These are phyloP conservation scores for Phasia obesa DNA, from an alignment of 2,888 invertebrate species.

Conservation along the genomic window DNA sequence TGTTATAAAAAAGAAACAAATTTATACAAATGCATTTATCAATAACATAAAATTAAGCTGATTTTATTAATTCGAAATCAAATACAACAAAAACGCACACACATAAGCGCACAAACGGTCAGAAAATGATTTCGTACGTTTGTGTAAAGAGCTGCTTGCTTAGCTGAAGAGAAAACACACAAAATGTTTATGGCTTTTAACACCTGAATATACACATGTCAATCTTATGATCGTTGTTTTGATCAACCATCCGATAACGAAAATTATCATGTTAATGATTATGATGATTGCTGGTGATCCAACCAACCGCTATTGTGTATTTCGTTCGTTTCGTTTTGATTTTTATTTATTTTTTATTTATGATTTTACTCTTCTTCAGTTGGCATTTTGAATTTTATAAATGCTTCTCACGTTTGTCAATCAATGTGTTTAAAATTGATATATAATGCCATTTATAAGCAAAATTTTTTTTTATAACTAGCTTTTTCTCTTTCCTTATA, in stretches of 20 bases:
- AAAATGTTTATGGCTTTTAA: conserved; percentile 64
- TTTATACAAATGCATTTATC: conserved; percentile 53
- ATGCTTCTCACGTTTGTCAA: conserved; percentile 68
- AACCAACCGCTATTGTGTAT: conserved; percentile 16
- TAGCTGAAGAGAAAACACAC: conserved; percentile 47
- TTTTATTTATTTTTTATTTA: conserved; percentile 11
- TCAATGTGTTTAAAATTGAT: conserved; percentile 60
- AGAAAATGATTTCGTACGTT: conserved; percentile 1
- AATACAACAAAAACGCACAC: neutral
- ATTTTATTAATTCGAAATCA: conserved; percentile 37
- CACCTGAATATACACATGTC: conserved; percentile 66
- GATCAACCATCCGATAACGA: conserved; percentile 46
- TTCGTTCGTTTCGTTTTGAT: conserved; percentile 24
- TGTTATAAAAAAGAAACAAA: conserved; percentile 28
- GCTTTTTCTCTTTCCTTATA: conserved; percentile 34
- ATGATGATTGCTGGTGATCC: conserved; percentile 32
- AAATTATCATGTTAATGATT: conserved; percentile 46
- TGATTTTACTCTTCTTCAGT: conserved; percentile 25
- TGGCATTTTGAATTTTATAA: conserved; percentile 33
- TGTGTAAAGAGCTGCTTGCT: conserved; percentile 17
- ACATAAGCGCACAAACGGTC: neutral
- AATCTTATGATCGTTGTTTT: conserved; percentile 47
- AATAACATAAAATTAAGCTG: conserved; percentile 50
- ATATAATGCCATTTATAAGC: conserved; percentile 59
- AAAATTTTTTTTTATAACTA: conserved; percentile 27